Conservation (phyloP, 2,888 invertebrate genomes). For the Pollenia labialis region DNA sequence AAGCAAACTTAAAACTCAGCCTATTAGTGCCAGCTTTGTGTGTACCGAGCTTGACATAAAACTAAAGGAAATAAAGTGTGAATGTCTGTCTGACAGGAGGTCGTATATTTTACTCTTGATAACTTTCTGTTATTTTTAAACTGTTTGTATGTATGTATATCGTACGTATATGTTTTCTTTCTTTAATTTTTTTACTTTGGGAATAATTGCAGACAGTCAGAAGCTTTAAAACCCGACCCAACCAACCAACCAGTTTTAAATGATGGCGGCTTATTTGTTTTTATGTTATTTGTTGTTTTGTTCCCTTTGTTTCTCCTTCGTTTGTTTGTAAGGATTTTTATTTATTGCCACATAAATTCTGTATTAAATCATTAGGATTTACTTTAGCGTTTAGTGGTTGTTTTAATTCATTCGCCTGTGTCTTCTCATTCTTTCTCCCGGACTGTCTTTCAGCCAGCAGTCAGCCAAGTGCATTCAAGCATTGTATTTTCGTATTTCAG, state of each 20-base stretch:
- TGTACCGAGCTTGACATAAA: constrained; percentile 21
- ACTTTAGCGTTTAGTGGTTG: constrained; percentile 74
- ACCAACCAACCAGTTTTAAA: constrained; percentile 64
- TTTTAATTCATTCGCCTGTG: constrained; percentile 59
- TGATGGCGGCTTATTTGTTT: constrained; percentile 74
- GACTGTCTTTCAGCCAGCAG: constrained; percentile 26
- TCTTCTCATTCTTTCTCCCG: constrained; percentile 24
- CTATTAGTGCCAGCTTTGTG: not conserved
- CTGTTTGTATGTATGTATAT: constrained; percentile 35
- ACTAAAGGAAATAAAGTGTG: constrained; percentile 71
- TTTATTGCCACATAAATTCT: constrained; percentile 74
- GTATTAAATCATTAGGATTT: constrained; percentile 76
- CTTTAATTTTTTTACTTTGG: constrained; percentile 36
- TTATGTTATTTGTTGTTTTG: constrained; percentile 59
- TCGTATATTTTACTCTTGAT: constrained; percentile 68
- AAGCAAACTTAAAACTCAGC: not conserved
- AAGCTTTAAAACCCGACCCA: constrained; percentile 56
- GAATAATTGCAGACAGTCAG: constrained; percentile 70
- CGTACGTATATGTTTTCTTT: constrained; percentile 29
- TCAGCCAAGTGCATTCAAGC: constrained; percentile 69
- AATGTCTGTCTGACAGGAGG: constrained; percentile 73
- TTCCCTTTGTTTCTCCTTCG: not conserved
- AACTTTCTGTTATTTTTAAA: constrained; percentile 60
- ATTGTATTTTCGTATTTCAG: constrained; percentile 32
- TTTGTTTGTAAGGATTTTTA: constrained; percentile 70